Percentiles rank a stretch among this genome's conserved stretches.
Evolutionary conservation across 1,140 invertebrate genomes (phyloP).

Genomic region (Anastrepha ludens): DNA sequence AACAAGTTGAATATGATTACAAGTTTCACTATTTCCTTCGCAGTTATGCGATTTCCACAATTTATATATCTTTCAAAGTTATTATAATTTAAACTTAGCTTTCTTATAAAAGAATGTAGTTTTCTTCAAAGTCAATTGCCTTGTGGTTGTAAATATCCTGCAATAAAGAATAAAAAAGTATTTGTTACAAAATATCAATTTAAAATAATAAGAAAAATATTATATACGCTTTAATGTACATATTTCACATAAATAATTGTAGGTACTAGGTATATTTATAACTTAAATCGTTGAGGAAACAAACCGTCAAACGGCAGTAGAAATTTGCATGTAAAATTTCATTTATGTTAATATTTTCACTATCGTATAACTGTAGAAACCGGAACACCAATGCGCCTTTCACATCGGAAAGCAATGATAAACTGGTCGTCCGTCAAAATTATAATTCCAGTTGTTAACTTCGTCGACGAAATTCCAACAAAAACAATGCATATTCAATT

Average conservation of each 20-base stretch:
- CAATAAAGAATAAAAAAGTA: neutral
- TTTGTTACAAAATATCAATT: constrained; percentile 2
- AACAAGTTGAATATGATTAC: constrained; percentile 42
- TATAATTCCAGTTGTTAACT: neutral
- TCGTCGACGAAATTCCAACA: neutral
- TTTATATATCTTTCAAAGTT: constrained; percentile 49
- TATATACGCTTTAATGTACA: neutral
- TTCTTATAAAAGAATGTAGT: constrained; percentile 27
- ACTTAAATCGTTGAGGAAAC: neutral
- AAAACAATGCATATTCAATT: neutral
- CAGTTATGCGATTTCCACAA: constrained; percentile 46
- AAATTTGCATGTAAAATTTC: neutral
- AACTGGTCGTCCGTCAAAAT: constrained; percentile 13
- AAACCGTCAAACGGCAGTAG: neutral
- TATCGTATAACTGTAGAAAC: neutral
- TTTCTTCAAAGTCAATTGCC: constrained; percentile 54
- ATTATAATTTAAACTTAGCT: constrained; percentile 38
- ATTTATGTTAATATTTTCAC: neutral
- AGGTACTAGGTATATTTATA: no score
- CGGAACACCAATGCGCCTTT: neutral
- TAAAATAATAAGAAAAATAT: neutral
- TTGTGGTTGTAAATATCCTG: constrained; percentile 34
- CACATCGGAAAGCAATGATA: neutral
- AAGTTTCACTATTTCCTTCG: constrained; percentile 17
- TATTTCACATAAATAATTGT: neutral